Evolutionary conservation across 2,888 invertebrate species (phyloP).

Genomic region (Physocephala rufipes): DNA sequence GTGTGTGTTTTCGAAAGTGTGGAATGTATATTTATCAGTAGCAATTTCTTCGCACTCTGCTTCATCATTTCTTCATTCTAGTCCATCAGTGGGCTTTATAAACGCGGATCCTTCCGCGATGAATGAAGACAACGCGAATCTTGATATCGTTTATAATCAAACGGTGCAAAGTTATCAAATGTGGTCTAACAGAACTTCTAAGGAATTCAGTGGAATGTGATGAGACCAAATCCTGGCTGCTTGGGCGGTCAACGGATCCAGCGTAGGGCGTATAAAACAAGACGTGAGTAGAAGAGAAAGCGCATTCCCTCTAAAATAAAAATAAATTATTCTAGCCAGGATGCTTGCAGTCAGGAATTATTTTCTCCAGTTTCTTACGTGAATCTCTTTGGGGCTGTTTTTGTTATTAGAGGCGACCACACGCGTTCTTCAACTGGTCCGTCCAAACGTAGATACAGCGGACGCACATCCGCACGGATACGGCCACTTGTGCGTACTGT

Average conservation of each 20-base stretch:
- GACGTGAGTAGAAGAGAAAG: no score
- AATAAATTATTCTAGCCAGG: not conserved
- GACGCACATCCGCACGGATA: conserved; percentile 15
- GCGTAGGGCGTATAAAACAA: not conserved
- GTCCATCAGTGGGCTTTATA: no score
- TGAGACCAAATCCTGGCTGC: not conserved
- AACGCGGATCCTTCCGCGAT: no score
- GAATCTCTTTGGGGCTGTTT: conserved; percentile 7
- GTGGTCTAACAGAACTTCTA: no score
- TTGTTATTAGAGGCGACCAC: conserved; percentile 21
- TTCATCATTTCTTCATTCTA: conserved; percentile 34
- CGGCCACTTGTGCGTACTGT: conserved; percentile 21
- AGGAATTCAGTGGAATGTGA: no score
- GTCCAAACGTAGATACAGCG: not conserved
- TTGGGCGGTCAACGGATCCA: no score
- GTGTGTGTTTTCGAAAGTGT: conserved; percentile 35
- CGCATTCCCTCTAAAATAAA: not conserved
- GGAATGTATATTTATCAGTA: conserved; percentile 29
- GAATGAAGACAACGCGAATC: no score
- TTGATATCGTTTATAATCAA: no score
- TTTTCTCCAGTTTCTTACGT: no score
- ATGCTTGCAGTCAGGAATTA: no score
- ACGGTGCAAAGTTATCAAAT: no score
- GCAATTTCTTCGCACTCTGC: conserved; percentile 23
- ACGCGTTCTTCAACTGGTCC: conserved; percentile 8